Conservation (phyloP, 2,888 invertebrate genomes). For the Altica lythri region DNA sequence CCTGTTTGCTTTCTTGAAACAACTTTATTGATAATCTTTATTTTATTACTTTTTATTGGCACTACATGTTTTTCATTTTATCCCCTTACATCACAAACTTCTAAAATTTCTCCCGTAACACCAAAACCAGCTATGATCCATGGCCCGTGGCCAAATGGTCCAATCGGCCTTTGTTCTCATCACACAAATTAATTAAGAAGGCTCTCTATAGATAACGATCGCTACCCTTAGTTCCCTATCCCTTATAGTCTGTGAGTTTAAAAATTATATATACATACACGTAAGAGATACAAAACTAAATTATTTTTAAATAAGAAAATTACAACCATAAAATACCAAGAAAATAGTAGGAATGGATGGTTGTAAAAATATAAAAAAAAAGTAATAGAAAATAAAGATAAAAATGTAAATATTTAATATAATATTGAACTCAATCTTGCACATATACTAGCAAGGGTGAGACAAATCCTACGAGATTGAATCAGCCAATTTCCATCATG, state of each 20-base stretch:
- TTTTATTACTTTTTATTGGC: no score
- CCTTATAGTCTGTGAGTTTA: background rate
- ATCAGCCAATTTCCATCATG: background rate
- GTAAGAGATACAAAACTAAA: background rate
- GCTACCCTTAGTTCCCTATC: background rate
- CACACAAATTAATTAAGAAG: conserved; percentile 5
- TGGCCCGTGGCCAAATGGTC: conserved; percentile 8
- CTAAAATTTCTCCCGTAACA: conserved; percentile 4
- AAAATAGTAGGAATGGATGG: no score
- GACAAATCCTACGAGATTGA: background rate
- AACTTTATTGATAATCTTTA: no score
- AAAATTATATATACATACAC: no score
- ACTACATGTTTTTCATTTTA: background rate
- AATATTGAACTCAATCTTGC: background rate
- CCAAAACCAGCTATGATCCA: background rate
- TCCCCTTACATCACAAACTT: background rate
- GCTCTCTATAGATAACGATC: conserved; percentile 9
- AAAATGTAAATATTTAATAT: background rate
- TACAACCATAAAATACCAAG: no score
- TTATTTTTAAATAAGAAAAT: no score
- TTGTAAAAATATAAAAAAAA: background rate
- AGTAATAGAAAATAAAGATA: background rate
- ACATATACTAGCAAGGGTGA: background rate
- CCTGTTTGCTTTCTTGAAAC: no score
- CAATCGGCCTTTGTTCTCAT: conserved; percentile 3